These are phyloP conservation scores for Gari tellinella DNA, from an alignment of 2,888 invertebrate species.

Conservation along the genomic window DNA sequence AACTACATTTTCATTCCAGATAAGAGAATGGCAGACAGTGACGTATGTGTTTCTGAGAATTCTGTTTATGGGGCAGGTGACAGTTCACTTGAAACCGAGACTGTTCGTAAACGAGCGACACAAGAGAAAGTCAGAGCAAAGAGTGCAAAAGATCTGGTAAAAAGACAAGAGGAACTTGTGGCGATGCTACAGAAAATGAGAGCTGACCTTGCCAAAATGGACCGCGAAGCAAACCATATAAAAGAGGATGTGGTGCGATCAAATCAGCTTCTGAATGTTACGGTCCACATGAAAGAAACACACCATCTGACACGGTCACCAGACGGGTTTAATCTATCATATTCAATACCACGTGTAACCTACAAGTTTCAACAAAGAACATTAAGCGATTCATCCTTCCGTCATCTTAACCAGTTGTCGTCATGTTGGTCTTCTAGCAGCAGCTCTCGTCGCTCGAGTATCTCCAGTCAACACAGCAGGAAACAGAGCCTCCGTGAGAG, in stretches of 20 bases:
- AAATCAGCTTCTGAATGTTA: constrained; percentile 43
- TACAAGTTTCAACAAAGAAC: constrained; percentile 1
- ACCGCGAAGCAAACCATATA: constrained; percentile 48
- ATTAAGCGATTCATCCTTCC: neutral
- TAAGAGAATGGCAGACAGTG: no score
- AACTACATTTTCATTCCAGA: no score
- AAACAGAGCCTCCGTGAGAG: neutral
- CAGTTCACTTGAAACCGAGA: no score
- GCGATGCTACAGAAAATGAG: constrained; percentile 46
- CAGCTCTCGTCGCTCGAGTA: constrained; percentile 4
- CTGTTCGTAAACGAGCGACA: neutral
- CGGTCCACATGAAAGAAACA: constrained; percentile 16
- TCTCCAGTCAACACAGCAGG: neutral
- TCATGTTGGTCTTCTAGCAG: constrained; percentile 2
- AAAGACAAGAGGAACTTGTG: constrained; percentile 43
- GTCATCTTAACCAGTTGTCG: neutral
- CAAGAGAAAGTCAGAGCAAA: constrained; percentile 13
- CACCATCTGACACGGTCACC: constrained; percentile 22
- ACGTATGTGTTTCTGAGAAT: no score
- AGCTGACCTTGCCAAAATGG: constrained; percentile 47
- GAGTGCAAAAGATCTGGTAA: constrained; percentile 47
- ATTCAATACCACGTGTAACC: constrained; percentile 32
- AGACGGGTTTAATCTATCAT: constrained; percentile 39
- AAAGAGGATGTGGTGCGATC: constrained; percentile 55
- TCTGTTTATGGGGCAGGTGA: no score